Conservation (phyloP, 2,797 vertebrate genomes). For the Tragopan temminckii region DNA sequence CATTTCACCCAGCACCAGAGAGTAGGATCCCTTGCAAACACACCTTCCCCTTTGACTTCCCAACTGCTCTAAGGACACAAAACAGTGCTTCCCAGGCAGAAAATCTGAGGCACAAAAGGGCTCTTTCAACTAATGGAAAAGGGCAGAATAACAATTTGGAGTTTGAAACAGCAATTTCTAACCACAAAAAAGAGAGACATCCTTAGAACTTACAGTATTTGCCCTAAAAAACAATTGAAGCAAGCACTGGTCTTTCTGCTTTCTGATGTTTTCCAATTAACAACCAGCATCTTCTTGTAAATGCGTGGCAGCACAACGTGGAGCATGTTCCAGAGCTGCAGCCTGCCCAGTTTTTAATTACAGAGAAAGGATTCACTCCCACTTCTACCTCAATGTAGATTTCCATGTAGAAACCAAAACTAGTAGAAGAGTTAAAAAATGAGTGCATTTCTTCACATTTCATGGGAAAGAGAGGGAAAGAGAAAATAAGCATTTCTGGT, state of each 20-base stretch:
- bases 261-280: not conserved
- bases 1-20: not conserved
- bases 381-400: not conserved
- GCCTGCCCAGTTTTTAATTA: not conserved
- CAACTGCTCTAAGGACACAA: not conserved
- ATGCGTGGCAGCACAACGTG: rapidly evolving
- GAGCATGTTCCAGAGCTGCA: not conserved
- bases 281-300: not conserved
- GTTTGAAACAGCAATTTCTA: not conserved
- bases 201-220: not conserved
- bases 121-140: not conserved
- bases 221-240: not conserved
- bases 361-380: not conserved
- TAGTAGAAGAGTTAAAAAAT: not conserved
- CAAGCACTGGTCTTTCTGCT: not conserved
- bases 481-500: not conserved
- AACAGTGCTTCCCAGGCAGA: not conserved
- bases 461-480: not conserved
- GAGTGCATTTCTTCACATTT: not conserved
- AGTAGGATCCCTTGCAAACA: not conserved
- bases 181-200: not conserved
- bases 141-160: not conserved
- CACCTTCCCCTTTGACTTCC: not conserved
- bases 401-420: not conserved
- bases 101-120: not conserved